Evolutionary conservation across 2,113 vertebrate species (phyloP), one percentile per base, ranked within the genome.

Genomic region (Thalassoma bifasciatum): DNA sequence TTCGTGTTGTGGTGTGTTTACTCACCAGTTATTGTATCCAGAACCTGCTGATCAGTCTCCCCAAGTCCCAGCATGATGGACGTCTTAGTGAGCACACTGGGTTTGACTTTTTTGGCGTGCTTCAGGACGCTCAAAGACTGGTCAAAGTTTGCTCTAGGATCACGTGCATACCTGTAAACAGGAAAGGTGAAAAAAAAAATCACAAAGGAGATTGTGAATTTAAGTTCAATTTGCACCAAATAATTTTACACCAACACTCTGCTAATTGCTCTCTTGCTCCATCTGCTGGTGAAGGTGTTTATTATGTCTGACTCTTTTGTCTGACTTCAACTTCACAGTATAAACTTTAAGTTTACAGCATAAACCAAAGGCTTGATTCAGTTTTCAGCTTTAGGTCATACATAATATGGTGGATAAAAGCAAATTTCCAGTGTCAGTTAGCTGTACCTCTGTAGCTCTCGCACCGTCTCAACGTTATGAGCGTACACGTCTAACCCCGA

Each of bases 1-100:
- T n/a, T 9, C 40, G 50, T 56, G 47, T 42, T 8, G 52, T 62
- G 42, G 10, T 1, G 51, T 13, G 12, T 6, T 22, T 68, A 73
- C 84, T 19, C 87, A 99, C 98, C 88, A 61, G 93, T 94, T 94
- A 99, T 83, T 0, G 96, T 95, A 65, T 93, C 54, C 1, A 92
- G 78, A 2, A 99, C 86, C 88, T 99, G 95, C 2, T 95, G 92
- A 0, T 98, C 96, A 0, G 93, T 95, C 88, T 99, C 98, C 0
- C 98, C 98, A 0, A 99, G 91, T 11, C 98, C 98, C 86, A 99
- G 75, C 98, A 99, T 99, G 50, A 99, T 93, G 49, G 98, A 99
- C 0, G 98, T 98, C 93, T 99, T 99, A 2, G 96, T 96, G 65
- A 99, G 90, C 19, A 97, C 0, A 0, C 79, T 61, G 0, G 97